phyloP scores from a whole-genome alignment of 2,113 vertebrate species.

The Amblyopsis rosae region DNA sequence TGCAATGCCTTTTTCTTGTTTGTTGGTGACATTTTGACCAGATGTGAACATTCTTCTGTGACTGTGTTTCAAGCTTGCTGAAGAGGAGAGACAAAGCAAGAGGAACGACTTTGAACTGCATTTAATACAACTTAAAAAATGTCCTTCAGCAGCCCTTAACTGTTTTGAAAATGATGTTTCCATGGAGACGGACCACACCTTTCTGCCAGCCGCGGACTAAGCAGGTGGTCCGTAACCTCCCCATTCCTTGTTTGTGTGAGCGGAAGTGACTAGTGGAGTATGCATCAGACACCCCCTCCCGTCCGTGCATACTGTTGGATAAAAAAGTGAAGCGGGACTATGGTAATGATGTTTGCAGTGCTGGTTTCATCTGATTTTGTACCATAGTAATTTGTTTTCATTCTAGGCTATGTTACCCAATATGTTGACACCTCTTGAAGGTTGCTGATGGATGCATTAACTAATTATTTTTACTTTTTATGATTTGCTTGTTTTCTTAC shows the following conservation, averaged over 20 bases:
- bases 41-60: slow-evolving; percentile 31
- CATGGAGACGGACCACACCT: slow-evolving; percentile 34
- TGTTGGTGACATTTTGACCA: slow-evolving; percentile 40
- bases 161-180: slow-evolving; percentile 39
- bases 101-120: slow-evolving; percentile 15
- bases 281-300: slow-evolving; percentile 11
- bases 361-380: slow-evolving; percentile 65
- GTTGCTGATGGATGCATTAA: slow-evolving; percentile 61
- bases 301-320: slow-evolving; percentile 11
- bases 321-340: slow-evolving; percentile 31
- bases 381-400: slow-evolving; percentile 64
- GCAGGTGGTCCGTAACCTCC: no score
- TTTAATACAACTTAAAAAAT: slow-evolving; percentile 16
- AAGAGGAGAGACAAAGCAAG: not conserved
- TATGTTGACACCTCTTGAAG: slow-evolving; percentile 58
- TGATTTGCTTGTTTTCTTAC: slow-evolving; percentile 78
- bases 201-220: not conserved
- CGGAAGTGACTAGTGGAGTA: slow-evolving; percentile 48
- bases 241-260: slow-evolving; percentile 19
- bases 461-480: slow-evolving; percentile 54
- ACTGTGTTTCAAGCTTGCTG: slow-evolving; percentile 32
- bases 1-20: slow-evolving; percentile 60
- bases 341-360: slow-evolving; percentile 42
- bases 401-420: slow-evolving; percentile 63
- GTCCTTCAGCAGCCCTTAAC: no score